A percentile compares a stretch with the other conserved stretches of the same genome.
These are phyloP conservation scores for Copidosoma floridanum DNA, from an alignment of 1,140 invertebrate species.

Conservation along the genomic window DNA sequence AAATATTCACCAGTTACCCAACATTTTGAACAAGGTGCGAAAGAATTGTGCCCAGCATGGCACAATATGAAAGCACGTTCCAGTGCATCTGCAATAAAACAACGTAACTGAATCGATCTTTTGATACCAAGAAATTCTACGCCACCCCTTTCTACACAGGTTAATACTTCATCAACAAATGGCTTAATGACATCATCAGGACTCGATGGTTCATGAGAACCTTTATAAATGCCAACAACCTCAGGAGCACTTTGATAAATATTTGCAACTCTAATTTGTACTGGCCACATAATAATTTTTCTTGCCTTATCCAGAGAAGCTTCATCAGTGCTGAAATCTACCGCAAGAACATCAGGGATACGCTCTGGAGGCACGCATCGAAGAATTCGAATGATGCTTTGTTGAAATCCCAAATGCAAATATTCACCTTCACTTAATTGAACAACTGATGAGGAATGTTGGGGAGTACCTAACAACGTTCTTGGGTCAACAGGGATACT, in stretches of 20 bases:
- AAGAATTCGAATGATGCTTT: conserved; percentile 5
- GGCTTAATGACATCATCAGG: conserved; percentile 22
- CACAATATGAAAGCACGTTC: conserved; percentile 18
- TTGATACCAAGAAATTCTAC: not conserved
- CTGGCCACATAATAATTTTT: conserved; percentile 30
- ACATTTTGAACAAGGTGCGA: conserved; percentile 19
- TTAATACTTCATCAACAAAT: conserved; percentile 13
- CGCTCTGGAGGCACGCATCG: not conserved
- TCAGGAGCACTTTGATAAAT: conserved; percentile 4
- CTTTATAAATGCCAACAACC: conserved; percentile 26
- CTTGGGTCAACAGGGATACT: conserved; percentile 9
- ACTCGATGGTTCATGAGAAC: conserved; percentile 22
- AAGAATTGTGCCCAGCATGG: conserved; percentile 18
- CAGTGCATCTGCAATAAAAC: conserved; percentile 28
- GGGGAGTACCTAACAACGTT: conserved; percentile 23
- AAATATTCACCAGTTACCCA: conserved; percentile 3
- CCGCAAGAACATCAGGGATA: conserved; percentile 23
- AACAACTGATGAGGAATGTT: no score
- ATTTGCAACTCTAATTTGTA: conserved; percentile 29
- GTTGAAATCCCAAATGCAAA: conserved; percentile 29
- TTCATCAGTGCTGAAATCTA: conserved; percentile 34
- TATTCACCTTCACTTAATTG: conserved; percentile 26
- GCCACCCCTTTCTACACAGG: not conserved
- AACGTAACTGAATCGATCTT: not conserved
- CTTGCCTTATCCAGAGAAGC: conserved; percentile 14